Evolutionary conservation across 2,888 invertebrate species (phyloP).

Genomic region (Prosopocoilus inquinatus): DNA sequence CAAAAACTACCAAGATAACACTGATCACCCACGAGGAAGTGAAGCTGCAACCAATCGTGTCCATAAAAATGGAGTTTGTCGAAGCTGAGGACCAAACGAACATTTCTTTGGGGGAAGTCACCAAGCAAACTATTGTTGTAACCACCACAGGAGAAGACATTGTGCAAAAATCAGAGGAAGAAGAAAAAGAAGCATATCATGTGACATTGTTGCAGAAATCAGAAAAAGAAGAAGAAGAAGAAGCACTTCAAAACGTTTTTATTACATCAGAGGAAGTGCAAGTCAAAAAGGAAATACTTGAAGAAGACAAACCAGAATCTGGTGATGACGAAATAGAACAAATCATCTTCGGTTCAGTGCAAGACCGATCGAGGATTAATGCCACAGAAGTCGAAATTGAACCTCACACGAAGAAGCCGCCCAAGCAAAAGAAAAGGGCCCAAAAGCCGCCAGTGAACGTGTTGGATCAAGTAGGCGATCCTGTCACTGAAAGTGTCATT

Average conservation of each 20-base stretch:
- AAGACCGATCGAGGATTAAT: slow-evolving; percentile 51
- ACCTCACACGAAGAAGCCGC: not conserved
- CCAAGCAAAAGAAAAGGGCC: not conserved
- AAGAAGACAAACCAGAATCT: slow-evolving; percentile 5
- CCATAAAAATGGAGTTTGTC: slow-evolving; percentile 62
- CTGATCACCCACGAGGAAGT: slow-evolving; percentile 73
- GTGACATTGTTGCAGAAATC: not conserved
- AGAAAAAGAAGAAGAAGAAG: not conserved
- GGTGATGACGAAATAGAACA: slow-evolving; percentile 49
- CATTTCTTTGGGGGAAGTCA: slow-evolving; percentile 13
- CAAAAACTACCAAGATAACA: slow-evolving; percentile 54
- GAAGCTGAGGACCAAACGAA: slow-evolving; percentile 27
- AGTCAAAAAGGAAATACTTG: not conserved
- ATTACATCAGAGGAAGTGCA: not conserved
- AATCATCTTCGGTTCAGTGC: slow-evolving; percentile 63
- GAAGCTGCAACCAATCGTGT: slow-evolving; percentile 59
- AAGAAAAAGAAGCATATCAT: not conserved
- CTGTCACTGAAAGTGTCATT: slow-evolving; percentile 22
- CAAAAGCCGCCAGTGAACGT: slow-evolving; percentile 3
- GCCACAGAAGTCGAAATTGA: slow-evolving; percentile 5
- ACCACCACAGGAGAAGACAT: not conserved
- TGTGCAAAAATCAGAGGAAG: not conserved
- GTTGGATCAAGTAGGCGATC: slow-evolving; percentile 7
- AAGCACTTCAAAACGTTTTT: not conserved
- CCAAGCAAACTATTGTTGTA: slow-evolving; percentile 1